A percentile compares a stretch with the other conserved stretches of the same genome.
These are phyloP conservation scores for Eospalax fontanierii DNA, from an alignment of 2,797 vertebrate genomes.

Conservation along the genomic window DNA sequence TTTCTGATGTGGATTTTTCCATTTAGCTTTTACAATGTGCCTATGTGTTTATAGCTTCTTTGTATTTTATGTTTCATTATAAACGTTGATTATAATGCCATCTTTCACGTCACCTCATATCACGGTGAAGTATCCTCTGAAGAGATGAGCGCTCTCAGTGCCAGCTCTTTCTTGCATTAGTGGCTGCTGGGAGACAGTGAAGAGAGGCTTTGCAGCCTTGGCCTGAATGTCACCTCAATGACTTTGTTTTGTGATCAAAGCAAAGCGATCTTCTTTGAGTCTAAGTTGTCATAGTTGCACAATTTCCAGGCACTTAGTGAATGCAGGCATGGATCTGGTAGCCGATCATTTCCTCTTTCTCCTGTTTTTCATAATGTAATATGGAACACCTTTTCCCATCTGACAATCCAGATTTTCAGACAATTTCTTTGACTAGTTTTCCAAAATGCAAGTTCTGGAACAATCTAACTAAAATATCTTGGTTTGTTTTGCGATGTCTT, in stretches of 20 bases:
- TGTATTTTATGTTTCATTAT: neutral
- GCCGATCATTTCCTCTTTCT: neutral
- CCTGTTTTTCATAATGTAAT: slow-evolving; percentile 58
- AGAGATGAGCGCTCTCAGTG: neutral
- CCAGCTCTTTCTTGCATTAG: neutral
- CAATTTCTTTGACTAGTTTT: slow-evolving; percentile 28
- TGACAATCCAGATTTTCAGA: slow-evolving; percentile 41
- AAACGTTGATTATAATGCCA: neutral
- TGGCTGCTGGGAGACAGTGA: neutral
- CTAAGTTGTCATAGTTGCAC: slow-evolving; percentile 33
- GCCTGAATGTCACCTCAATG: neutral
- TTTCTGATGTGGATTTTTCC: neutral
- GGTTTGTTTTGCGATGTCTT: neutral
- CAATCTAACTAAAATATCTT: slow-evolving; percentile 22
- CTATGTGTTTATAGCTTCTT: neutral
- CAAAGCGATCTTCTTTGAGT: slow-evolving; percentile 20
- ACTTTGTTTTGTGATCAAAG: neutral
- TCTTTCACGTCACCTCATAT: neutral
- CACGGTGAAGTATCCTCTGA: neutral
- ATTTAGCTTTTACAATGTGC: neutral
- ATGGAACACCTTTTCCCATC: neutral
- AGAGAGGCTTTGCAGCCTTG: neutral
- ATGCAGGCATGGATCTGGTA: slow-evolving; percentile 8
- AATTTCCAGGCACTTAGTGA: neutral
- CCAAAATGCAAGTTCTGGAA: slow-evolving; percentile 27